These are phyloP conservation scores for Hypsibius dujardini DNA, from an alignment of 1,140 invertebrate species.

Conservation along the genomic window DNA sequence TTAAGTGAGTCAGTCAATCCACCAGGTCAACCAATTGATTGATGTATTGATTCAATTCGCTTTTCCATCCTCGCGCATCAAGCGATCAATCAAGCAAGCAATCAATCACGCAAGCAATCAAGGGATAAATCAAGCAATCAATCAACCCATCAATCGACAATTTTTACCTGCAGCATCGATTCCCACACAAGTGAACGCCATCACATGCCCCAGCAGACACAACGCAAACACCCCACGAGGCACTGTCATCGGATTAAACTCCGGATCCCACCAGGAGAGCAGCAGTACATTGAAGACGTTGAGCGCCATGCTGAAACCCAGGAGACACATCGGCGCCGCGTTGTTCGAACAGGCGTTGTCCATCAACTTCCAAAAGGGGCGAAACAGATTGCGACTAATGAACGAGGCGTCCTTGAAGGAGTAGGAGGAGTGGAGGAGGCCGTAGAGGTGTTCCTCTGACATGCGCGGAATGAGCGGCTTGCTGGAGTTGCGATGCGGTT, in stretches of 20 bases:
- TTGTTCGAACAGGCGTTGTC: not conserved
- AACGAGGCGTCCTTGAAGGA: not conserved
- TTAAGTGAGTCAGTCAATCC: no score
- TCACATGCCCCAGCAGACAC: not conserved
- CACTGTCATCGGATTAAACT: not conserved
- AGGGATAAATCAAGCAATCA: no score
- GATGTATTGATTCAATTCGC: no score
- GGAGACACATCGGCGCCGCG: not conserved
- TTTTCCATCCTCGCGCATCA: no score
- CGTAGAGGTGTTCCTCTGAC: conserved; percentile 2
- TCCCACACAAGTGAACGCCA: not conserved
- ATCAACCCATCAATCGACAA: no score
- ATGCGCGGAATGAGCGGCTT: not conserved
- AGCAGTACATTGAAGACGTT: not conserved
- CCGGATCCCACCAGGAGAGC: not conserved
- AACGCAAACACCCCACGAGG: not conserved
- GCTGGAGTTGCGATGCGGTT: not conserved
- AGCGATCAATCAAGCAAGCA: no score
- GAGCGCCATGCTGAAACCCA: not conserved
- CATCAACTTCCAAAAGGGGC: not conserved
- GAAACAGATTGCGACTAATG: not conserved
- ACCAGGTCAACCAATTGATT: no score
- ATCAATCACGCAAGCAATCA: no score
- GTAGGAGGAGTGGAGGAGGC: not conserved
- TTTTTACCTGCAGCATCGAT: not conserved